Conservation (phyloP, 2,113 vertebrate species). For the Istiophorus platypterus region DNA sequence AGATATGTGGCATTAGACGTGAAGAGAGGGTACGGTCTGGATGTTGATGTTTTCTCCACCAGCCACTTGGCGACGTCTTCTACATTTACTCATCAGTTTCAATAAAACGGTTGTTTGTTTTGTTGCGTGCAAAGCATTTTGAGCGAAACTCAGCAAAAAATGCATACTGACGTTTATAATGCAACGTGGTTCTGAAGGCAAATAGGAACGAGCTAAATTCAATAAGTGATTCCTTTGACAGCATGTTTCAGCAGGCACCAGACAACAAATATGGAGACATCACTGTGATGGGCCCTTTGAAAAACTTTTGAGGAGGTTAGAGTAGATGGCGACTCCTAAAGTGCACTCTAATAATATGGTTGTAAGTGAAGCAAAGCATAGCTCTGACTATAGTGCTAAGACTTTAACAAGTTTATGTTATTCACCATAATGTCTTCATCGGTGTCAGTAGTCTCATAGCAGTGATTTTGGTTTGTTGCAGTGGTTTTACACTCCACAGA, state of each 20-base stretch:
- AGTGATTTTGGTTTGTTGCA: neutral
- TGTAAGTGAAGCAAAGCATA: neutral
- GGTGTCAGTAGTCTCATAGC: no score
- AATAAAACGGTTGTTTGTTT: no score
- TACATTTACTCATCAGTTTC: no score
- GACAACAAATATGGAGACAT: neutral
- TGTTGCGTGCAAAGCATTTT: no score
- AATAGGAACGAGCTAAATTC: neutral
- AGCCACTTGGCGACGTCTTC: neutral
- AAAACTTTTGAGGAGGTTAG: neutral
- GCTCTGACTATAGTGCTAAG: no score
- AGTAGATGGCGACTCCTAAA: no score
- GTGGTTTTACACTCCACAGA: no score
- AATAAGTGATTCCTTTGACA: neutral
- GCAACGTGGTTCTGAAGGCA: neutral
- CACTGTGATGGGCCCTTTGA: neutral
- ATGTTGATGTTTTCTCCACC: neutral
- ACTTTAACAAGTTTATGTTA: no score
- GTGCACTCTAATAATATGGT: neutral
- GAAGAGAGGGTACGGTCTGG: no score
- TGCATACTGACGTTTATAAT: neutral
- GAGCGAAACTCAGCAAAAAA: neutral
- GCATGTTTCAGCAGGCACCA: slow-evolving; percentile 10
- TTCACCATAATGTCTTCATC: no score
- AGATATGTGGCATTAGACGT: neutral